Evolutionary conservation across 2,888 invertebrate species (phyloP).

Genomic region (Sipha maydis): DNA sequence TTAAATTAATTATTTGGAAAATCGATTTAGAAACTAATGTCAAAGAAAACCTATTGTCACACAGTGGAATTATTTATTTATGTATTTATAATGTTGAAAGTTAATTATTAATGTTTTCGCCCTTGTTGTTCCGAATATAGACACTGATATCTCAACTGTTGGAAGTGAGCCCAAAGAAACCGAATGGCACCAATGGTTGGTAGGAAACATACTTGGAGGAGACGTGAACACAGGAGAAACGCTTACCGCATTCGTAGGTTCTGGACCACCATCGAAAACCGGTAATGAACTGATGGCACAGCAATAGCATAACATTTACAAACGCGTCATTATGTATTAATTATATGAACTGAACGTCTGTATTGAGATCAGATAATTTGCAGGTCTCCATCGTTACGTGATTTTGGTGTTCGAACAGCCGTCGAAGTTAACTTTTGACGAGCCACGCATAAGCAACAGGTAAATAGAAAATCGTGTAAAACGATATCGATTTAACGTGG

Average conservation of each 20-base stretch:
- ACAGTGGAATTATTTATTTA: too few relatives aligned
- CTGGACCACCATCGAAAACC: constrained; percentile 83
- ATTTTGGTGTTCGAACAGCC: constrained; percentile 81
- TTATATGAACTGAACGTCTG: too few relatives aligned
- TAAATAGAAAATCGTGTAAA: constrained; percentile 11
- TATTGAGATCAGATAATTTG: background rate
- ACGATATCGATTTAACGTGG: too few relatives aligned
- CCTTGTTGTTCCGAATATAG: background rate
- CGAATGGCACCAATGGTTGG: background rate
- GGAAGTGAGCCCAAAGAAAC: background rate
- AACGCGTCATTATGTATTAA: too few relatives aligned
- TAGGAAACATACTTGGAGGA: background rate
- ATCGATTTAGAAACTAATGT: too few relatives aligned
- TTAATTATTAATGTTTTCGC: background rate
- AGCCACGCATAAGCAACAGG: constrained; percentile 70
- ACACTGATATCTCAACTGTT: background rate
- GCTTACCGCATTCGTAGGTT: constrained; percentile 82
- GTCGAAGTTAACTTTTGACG: constrained; percentile 71
- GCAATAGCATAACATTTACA: too few relatives aligned
- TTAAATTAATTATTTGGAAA: too few relatives aligned
- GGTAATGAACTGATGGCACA: constrained; percentile 67
- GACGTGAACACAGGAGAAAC: constrained; percentile 63
- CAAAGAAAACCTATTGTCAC: too few relatives aligned
- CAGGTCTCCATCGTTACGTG: constrained; percentile 80
- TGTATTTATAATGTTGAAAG: background rate